Base-by-base conservation (phyloP, 2,113 vertebrate genomes). In the Neodon shergylaensis region DNA sequence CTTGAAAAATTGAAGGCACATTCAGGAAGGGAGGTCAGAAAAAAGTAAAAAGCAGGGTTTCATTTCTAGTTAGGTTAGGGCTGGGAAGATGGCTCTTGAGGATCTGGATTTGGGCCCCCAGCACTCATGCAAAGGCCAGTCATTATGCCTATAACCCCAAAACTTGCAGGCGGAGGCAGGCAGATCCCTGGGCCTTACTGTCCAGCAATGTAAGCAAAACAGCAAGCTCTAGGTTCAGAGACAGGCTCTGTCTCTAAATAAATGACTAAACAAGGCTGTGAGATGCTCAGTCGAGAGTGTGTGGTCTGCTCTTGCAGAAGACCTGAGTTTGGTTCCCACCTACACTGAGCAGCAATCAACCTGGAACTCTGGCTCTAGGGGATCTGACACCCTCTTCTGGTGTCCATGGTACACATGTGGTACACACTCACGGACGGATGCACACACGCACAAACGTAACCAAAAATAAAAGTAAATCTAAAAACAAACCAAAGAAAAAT, bases 1-100 rank as follows among this genome's bases (percentile, higher is more conserved):
- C 78, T 93, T 93, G 89, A 63, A 91, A 95, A 92, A 91, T 61
- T 58, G 12, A 88, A 84, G 33, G n/a, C 44, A 66, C 4, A 26
- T 61, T 61, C 74, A 88, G 36, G 58, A 95, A 17, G 31, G 47
- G 86, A 74, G 22, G 3, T 73, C 39, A 74, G 4, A 88, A n/a
- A 13, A 8, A 61, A 36, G 3, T 47, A 58, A 44, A 79, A 73
- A 63, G 26, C 28, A 47, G 52, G 0, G 2, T 76, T 81, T 84
- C 44, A 13, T 81, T 90, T 61, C 26, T 66, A 33, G 70, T 90
- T 84, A 33, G 36, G 17, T 3, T 5, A 7, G 39, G 13, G 70
- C 36, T 42, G 4, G 36, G n/a, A 26, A 66, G 39, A 22, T 33
- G 17, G 39, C 39, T 33, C 61, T 44, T 44, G n/a, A 66, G n/a